Percentiles rank a stretch among this genome's conserved stretches.
phyloP scores from a whole-genome alignment of 2,888 invertebrate genomes.

The Habrosyne pyritoides region DNA sequence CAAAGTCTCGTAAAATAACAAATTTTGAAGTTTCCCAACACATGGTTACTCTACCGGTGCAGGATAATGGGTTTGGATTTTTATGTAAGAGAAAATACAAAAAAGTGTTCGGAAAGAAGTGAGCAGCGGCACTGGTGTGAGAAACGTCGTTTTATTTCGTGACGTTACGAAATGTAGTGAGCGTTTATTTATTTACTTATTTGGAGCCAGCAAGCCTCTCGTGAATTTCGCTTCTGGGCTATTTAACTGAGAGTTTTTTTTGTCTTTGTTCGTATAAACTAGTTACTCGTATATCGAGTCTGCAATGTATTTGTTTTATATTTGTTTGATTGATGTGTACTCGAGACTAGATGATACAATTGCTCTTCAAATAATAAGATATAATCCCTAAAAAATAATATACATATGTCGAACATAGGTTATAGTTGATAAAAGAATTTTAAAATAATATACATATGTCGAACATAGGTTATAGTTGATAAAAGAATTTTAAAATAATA shows the following conservation, averaged over 20 bases:
- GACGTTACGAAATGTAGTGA: constrained; percentile 13
- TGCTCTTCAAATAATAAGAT: no score
- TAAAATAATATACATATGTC: no score
- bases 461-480: no score
- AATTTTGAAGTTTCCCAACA: background rate
- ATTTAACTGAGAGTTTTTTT: background rate
- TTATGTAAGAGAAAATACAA: constrained; percentile 28
- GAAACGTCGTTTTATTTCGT: constrained; percentile 15
- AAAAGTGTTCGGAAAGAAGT: constrained; percentile 21
- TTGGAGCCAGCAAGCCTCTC: background rate
- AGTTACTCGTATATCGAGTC: background rate
- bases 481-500: no score
- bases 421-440: no score
- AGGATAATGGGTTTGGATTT: constrained; percentile 34
- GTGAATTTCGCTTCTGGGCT: background rate
- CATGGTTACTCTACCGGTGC: constrained; percentile 20
- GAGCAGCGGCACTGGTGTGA: constrained; percentile 16
- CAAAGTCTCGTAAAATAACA: background rate
- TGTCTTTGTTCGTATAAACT: background rate
- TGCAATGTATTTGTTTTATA: no score
- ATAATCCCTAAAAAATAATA: no score
- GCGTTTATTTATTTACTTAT: constrained; percentile 11
- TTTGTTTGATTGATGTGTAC: no score
- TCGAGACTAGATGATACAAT: no score
- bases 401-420: no score